Percentiles rank a stretch among this genome's conserved stretches.
Evolutionary conservation across 35 echinoderm and acorn worm genomes (phyloP).

Genomic region (Nesometra sesokonis): DNA sequence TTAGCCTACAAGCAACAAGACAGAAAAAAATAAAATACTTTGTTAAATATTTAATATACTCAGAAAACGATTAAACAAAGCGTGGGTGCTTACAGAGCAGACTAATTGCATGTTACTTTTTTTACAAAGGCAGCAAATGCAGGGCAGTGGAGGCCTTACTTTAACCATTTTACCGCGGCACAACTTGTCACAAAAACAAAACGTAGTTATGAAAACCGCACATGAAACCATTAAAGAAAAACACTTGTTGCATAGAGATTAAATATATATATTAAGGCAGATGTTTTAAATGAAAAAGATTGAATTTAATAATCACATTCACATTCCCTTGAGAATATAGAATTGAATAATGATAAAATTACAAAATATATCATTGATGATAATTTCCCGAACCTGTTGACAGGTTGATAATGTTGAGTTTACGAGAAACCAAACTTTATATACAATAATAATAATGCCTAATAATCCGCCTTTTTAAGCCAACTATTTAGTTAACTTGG

Average conservation of each 20-base stretch:
- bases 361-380: too few species aligned
- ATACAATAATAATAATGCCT: too few species aligned
- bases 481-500: too few species aligned
- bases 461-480: too few species aligned
- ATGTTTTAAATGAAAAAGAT: not conserved
- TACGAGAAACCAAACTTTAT: too few species aligned
- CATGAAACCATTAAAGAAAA: not conserved
- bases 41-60: not conserved
- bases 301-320: not conserved
- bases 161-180: not conserved
- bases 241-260: not conserved
- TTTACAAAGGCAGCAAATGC: not conserved
- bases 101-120: not conserved
- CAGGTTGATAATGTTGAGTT: too few species aligned
- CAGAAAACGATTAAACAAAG: not conserved
- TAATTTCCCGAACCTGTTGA: too few species aligned
- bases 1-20: not conserved
- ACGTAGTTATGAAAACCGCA: not conserved
- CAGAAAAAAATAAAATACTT: not conserved
- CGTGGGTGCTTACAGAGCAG: not conserved
- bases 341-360: too few species aligned
- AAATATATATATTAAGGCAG: not conserved
- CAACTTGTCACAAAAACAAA: not conserved
- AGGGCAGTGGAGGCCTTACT: not conserved
- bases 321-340: not conserved